These are phyloP conservation scores for Carterocephalus palaemon DNA, from an alignment of 2,888 invertebrate genomes.

Conservation along the genomic window DNA sequence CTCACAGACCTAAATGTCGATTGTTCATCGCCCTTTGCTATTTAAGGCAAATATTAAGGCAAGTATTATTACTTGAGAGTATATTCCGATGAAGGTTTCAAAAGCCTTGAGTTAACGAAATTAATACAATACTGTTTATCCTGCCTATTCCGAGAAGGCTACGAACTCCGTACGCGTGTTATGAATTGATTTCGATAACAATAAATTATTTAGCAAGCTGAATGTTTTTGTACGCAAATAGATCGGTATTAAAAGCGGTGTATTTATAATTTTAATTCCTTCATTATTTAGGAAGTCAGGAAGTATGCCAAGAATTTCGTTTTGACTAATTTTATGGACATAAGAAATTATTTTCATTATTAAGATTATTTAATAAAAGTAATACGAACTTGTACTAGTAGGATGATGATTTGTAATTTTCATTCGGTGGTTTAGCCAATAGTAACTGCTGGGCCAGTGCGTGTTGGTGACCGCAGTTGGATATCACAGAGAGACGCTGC, in stretches of 20 bases:
- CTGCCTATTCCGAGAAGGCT: constrained; percentile 3
- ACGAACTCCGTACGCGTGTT: too few relatives aligned
- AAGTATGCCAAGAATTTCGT: too few relatives aligned
- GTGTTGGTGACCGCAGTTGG: too few relatives aligned
- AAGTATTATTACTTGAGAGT: constrained; percentile 20
- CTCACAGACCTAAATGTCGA: too few relatives aligned
- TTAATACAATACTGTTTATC: constrained; percentile 3
- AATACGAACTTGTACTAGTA: too few relatives aligned
- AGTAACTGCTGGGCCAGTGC: too few relatives aligned
- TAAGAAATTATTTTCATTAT: not conserved
- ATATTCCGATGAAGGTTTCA: constrained; percentile 2
- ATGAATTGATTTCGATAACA: constrained; percentile 3
- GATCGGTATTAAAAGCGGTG: not conserved
- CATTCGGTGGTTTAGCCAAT: too few relatives aligned
- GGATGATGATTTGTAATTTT: too few relatives aligned
- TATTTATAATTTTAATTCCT: constrained; percentile 4
- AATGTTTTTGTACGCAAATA: not conserved
- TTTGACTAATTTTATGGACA: too few relatives aligned
- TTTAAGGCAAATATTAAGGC: constrained; percentile 27
- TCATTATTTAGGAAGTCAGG: not conserved
- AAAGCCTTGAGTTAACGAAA: constrained; percentile 2
- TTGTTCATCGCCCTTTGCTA: constrained; percentile 21
- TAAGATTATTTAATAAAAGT: too few relatives aligned
- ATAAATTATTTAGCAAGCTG: not conserved
- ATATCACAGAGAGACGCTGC: too few relatives aligned